These are phyloP conservation scores for Scleropages formosus DNA, from an alignment of 2,797 vertebrate genomes.

Conservation along the genomic window DNA sequence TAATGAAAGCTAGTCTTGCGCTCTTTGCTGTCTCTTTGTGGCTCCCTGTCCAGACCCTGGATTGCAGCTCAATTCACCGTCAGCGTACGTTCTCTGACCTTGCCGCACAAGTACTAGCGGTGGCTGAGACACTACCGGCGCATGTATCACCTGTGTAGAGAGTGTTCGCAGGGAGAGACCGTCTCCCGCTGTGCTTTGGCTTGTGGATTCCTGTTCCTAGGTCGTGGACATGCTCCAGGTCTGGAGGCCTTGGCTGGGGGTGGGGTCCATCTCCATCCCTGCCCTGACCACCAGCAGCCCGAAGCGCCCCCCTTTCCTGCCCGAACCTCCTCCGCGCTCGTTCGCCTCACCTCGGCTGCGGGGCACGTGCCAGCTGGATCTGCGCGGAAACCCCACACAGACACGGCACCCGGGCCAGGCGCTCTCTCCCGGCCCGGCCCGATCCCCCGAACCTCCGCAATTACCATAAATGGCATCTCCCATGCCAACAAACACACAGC, in stretches of 20 bases:
- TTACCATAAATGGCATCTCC: slow-evolving; percentile 55
- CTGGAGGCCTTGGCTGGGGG: background rate
- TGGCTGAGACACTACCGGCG: background rate
- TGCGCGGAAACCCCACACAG: slow-evolving; percentile 45
- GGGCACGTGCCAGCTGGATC: slow-evolving; percentile 38
- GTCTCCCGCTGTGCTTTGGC: slow-evolving; percentile 14
- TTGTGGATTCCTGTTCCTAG: background rate
- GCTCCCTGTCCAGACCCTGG: slow-evolving; percentile 16
- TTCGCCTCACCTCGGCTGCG: slow-evolving; percentile 29
- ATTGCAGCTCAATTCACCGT: background rate
- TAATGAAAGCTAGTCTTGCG: too few species aligned
- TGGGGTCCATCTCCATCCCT: slow-evolving; percentile 37
- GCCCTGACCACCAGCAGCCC: slow-evolving; percentile 34
- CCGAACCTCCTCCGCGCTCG: slow-evolving; percentile 28
- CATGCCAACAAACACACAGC: slow-evolving; percentile 66
- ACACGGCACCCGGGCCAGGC: slow-evolving; percentile 33
- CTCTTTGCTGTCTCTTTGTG: slow-evolving; percentile 53
- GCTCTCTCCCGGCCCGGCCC: slow-evolving; percentile 31
- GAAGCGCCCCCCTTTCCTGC: slow-evolving; percentile 24
- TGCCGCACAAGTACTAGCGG: background rate
- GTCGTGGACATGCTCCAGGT: slow-evolving; percentile 6
- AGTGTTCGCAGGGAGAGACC: background rate
- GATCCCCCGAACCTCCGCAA: slow-evolving; percentile 60
- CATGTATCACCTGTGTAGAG: slow-evolving; percentile 2
- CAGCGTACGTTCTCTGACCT: background rate